Evolutionary conservation across 1,140 invertebrate species (phyloP).

Genomic region (Rhopalosiphum maidis): DNA sequence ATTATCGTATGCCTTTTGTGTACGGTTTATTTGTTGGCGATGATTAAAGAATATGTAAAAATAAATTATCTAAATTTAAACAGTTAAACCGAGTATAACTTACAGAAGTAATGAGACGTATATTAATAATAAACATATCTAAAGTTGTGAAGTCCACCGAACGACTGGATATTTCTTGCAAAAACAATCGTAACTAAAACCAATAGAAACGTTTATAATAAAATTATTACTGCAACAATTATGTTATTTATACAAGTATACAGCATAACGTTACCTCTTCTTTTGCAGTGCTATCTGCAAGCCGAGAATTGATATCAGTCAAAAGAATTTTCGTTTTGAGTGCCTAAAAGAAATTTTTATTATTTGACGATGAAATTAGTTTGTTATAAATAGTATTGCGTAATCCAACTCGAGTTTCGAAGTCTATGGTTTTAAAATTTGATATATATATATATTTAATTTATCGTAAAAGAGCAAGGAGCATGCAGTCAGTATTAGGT

Average conservation of each 20-base stretch:
- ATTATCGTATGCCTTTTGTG: neutral
- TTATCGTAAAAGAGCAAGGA: no score
- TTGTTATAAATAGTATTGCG: neutral
- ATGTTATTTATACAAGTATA: neutral
- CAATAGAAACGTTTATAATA: neutral
- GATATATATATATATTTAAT: no score
- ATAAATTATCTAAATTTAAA: neutral
- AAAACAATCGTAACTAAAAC: neutral
- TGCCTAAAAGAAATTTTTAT: neutral
- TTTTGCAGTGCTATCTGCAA: neutral
- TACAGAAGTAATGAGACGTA: neutral
- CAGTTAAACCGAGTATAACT: neutral
- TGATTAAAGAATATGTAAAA: neutral
- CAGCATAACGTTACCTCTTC: neutral
- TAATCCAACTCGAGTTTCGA: neutral
- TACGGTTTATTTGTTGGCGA: neutral
- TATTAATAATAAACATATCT: conserved; percentile 2
- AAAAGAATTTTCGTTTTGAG: neutral
- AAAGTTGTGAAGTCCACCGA: neutral
- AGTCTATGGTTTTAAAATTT: no score
- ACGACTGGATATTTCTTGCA: neutral
- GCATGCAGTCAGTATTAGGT: no score
- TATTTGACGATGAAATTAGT: neutral
- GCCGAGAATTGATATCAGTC: neutral
- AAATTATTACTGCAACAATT: neutral